Conservation (phyloP, 2,113 vertebrate genomes). For the Gobiocypris rarus region DNA sequence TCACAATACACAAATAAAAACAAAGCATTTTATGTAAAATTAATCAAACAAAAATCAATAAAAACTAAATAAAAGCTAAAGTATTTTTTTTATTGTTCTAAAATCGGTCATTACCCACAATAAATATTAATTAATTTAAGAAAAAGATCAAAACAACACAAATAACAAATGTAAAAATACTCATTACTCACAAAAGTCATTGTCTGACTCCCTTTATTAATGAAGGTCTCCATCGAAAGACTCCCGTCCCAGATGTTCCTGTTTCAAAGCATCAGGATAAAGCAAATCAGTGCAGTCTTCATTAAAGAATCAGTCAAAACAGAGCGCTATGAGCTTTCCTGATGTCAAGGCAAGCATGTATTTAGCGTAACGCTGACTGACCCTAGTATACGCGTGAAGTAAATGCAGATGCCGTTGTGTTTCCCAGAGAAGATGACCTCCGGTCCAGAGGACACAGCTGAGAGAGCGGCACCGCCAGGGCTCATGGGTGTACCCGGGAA, state of each 20-base stretch:
- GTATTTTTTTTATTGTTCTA: not conserved
- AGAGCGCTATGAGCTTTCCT: too few species aligned
- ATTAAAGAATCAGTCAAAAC: not conserved
- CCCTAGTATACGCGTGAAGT: conserved; percentile 95
- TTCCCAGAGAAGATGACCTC: conserved; percentile 97
- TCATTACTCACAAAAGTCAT: conserved; percentile 83
- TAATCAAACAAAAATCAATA: too few species aligned
- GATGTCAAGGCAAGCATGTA: not conserved
- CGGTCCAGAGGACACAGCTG: conserved; percentile 80
- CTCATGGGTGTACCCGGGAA: conserved; percentile 63
- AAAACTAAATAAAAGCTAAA: too few species aligned
- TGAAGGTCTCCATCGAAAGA: conserved; percentile 86
- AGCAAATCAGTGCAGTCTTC: not conserved
- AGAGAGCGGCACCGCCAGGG: conserved; percentile 69
- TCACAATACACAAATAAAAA: not conserved
- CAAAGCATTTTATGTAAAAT: too few species aligned
- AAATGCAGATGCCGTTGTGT: conserved; percentile 93
- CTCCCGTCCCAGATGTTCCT: conserved; percentile 98
- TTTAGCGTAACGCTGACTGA: conserved; percentile 64
- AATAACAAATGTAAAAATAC: too few species aligned
- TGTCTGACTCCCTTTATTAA: conserved; percentile 85
- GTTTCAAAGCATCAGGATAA: conserved; percentile 40
- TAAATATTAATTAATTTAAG: not conserved
- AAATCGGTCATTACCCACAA: not conserved
- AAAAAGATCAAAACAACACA: rapidly evolving